A percentile compares a stretch with the other conserved stretches of the same genome.
phyloP scores from a whole-genome alignment of 2,113 vertebrate species.

The Pheucticus melanocephalus region DNA sequence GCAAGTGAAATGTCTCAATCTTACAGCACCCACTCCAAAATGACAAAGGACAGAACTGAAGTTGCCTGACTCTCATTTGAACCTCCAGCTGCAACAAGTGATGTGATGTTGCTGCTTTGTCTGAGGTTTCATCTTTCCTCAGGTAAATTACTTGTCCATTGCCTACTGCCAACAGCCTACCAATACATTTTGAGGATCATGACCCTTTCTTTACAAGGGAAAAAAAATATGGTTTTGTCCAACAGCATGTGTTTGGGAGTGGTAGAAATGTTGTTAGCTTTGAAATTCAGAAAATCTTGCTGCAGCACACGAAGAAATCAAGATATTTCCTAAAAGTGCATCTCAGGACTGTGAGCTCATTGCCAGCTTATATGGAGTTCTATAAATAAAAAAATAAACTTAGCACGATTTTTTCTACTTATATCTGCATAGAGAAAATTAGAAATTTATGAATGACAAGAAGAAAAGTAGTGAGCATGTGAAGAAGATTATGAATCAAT shows the following conservation, averaged over 20 bases:
- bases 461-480: not conserved
- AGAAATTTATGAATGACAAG: not conserved
- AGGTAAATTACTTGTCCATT: not conserved
- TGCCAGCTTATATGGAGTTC: not conserved
- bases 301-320: not conserved
- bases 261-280: not conserved
- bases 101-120: not conserved
- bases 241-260: not conserved
- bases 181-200: accelerated
- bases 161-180: not conserved
- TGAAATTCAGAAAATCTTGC: not conserved
- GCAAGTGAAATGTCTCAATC: not conserved
- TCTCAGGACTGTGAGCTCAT: not conserved
- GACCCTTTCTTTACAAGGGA: not conserved
- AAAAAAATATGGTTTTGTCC: not conserved
- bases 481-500: not conserved
- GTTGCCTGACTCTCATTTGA: not conserved
- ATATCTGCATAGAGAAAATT: not conserved
- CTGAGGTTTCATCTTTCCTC: not conserved
- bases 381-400: not conserved
- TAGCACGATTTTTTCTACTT: not conserved
- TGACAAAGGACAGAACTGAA: not conserved
- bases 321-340: not conserved
- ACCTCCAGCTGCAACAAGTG: not conserved
- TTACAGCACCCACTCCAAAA: not conserved